These are phyloP conservation scores for Drosophila vallismaia DNA, from an alignment of 2,888 invertebrate genomes.

Conservation along the genomic window DNA sequence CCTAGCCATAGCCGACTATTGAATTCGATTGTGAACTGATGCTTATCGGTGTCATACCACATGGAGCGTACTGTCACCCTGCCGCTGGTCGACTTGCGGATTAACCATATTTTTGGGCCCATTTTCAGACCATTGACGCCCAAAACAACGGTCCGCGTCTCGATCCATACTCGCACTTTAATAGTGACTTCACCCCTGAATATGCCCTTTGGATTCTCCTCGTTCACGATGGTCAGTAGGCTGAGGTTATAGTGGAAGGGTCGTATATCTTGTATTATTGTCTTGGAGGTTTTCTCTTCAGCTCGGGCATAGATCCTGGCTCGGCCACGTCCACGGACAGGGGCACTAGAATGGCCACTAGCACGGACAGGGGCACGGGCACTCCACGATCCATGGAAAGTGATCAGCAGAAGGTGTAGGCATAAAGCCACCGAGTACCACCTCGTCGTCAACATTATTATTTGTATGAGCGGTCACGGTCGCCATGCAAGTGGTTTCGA, in stretches of 20 bases:
- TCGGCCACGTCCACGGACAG: too few species aligned
- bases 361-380: too few species aligned
- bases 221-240: slow-evolving; percentile 87
- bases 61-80: slow-evolving; percentile 49
- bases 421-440: neutral
- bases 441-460: neutral
- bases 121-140: slow-evolving; percentile 84
- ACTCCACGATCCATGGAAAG: neutral
- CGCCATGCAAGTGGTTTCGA: neutral
- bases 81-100: slow-evolving; percentile 76
- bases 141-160: slow-evolving; percentile 83
- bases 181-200: slow-evolving; percentile 86
- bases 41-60: slow-evolving; percentile 73
- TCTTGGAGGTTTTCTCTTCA: neutral
- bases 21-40: slow-evolving; percentile 40
- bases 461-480: neutral
- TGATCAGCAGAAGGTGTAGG: neutral
- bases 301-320: neutral
- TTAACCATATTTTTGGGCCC: slow-evolving; percentile 63
- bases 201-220: slow-evolving; percentile 79
- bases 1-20: slow-evolving; percentile 61
- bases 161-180: slow-evolving; percentile 82
- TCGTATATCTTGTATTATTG: slow-evolving; percentile 82
- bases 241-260: slow-evolving; percentile 87
- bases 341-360: too few species aligned